Evolutionary conservation across 2,888 invertebrate genomes (phyloP).

Genomic region (Gymnosoma rotundatum): DNA sequence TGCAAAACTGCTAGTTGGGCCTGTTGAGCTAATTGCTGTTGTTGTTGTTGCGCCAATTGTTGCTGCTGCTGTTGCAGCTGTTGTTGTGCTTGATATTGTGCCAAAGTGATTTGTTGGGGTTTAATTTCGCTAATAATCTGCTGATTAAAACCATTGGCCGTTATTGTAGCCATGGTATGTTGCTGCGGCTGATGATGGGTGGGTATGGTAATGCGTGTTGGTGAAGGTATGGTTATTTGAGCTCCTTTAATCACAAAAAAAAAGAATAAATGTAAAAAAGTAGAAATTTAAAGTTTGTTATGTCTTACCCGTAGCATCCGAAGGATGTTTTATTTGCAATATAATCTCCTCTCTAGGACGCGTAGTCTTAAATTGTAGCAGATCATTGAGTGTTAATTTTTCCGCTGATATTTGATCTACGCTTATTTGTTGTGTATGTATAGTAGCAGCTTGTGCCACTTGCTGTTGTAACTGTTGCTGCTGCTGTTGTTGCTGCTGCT

Average conservation of each 20-base stretch:
- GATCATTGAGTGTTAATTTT: conserved; percentile 80
- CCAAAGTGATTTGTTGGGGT: conserved; percentile 79
- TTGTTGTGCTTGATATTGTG: conserved; percentile 80
- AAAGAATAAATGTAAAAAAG: no score
- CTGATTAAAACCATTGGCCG: conserved; percentile 79
- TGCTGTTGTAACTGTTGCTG: conserved; percentile 73
- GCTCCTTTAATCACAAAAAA: conserved; percentile 72
- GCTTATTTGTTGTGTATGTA: conserved; percentile 78
- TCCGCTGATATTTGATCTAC: conserved; percentile 80
- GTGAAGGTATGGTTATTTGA: conserved; percentile 79
- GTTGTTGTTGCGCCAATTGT: conserved; percentile 72
- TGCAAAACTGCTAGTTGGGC: conserved; percentile 73
- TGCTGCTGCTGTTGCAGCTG: conserved; percentile 75
- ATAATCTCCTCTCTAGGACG: conserved; percentile 80
- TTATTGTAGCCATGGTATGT: conserved; percentile 79
- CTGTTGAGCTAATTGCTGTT: conserved; percentile 70
- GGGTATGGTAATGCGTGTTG: conserved; percentile 75
- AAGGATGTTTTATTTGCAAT: conserved; percentile 79
- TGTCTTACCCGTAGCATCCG: conserved; percentile 75
- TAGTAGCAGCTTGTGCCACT: conserved; percentile 73
- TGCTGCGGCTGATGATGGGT: conserved; percentile 75
- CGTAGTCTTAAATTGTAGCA: conserved; percentile 79
- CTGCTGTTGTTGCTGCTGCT: conserved; percentile 72
- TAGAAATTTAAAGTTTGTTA: no score
- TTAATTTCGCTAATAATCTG: conserved; percentile 81